Evolutionary conservation across 1,140 invertebrate genomes (phyloP).

Genomic region (Lordiphosa mommai): DNA sequence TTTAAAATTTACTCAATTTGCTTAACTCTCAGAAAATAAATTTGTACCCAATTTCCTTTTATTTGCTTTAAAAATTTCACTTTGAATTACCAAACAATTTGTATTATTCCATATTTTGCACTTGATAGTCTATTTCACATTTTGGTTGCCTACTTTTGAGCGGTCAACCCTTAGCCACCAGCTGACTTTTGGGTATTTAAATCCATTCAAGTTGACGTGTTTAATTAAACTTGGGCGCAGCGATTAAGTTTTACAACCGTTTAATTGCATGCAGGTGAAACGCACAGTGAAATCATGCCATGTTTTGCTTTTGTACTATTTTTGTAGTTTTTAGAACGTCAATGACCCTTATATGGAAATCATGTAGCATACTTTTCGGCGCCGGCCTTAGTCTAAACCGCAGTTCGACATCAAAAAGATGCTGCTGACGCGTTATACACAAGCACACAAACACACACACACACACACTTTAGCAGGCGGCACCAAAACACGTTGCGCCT

Average conservation of each 20-base stretch:
- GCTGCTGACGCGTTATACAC: conserved; percentile 2
- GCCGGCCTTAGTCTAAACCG: neutral
- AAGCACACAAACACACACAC: neutral
- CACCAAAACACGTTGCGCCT: neutral
- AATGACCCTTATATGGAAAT: conserved; percentile 69
- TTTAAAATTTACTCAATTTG: no score
- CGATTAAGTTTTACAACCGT: conserved; percentile 40
- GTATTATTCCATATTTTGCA: no score
- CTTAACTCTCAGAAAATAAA: no score
- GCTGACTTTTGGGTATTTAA: conserved; percentile 3
- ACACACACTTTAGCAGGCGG: neutral
- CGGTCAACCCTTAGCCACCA: neutral
- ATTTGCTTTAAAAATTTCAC: no score
- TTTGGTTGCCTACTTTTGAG: neutral
- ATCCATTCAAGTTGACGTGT: conserved; percentile 1
- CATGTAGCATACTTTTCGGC: conserved; percentile 6
- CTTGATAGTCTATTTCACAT: no score
- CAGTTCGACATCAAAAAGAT: neutral
- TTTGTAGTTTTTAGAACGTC: conserved; percentile 43
- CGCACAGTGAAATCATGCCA: conserved; percentile 9
- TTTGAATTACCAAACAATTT: no score
- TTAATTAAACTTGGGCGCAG: conserved; percentile 34
- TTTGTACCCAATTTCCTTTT: no score
- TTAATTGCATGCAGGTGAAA: conserved; percentile 41
- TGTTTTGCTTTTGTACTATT: neutral